phyloP scores from a whole-genome alignment of 1,140 invertebrate species.

The Kradibia gibbosae region DNA sequence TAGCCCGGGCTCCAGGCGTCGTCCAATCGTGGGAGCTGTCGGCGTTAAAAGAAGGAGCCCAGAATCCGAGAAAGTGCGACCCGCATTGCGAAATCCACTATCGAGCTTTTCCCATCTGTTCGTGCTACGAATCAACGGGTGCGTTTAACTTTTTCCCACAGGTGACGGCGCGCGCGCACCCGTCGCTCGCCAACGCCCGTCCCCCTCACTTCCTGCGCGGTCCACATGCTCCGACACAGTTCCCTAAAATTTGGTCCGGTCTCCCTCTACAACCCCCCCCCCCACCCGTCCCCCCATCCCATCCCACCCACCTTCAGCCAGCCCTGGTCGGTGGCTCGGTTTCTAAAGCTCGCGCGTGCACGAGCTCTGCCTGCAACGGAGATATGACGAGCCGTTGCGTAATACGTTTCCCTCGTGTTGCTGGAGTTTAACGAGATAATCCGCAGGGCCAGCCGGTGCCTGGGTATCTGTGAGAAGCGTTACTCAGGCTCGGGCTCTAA shows the following conservation, averaged over 20 bases:
- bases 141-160: constrained; percentile 40
- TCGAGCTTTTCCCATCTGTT: constrained; percentile 24
- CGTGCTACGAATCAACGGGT: neutral
- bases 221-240: constrained; percentile 25
- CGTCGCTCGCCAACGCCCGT: neutral
- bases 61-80: constrained; percentile 13
- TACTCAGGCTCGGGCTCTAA: neutral
- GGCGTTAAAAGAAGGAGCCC: neutral
- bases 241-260: neutral
- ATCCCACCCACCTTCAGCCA: too few relatives aligned
- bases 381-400: constrained; percentile 24
- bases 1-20: neutral
- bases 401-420: constrained; percentile 19
- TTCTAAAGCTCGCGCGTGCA: too few relatives aligned
- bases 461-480: constrained; percentile 15
- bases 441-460: neutral
- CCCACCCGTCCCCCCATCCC: too few relatives aligned
- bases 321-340: neutral
- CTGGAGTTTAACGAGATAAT: constrained; percentile 36
- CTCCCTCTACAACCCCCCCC: neutral
- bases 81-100: constrained; percentile 35
- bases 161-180: constrained; percentile 11
- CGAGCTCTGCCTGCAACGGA: neutral
- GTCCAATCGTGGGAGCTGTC: constrained; percentile 31
- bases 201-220: neutral